These are phyloP conservation scores for Malurus leucopterus DNA, from an alignment of 2,797 vertebrate genomes.

Conservation along the genomic window DNA sequence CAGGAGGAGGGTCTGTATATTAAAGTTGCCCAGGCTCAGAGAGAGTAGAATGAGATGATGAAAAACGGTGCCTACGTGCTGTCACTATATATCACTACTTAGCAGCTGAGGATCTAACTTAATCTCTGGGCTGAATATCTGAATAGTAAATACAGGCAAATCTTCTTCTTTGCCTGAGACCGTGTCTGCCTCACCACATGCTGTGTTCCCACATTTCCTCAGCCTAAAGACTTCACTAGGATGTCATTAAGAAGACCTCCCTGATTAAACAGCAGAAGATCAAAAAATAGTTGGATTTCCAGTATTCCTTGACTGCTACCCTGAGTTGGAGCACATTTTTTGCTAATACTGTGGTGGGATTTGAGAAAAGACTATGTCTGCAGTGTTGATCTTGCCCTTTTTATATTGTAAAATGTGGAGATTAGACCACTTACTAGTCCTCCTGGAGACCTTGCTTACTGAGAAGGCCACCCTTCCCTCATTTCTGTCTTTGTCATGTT, in stretches of 20 bases:
- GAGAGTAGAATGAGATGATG: not conserved
- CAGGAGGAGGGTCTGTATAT: not conserved
- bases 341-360: not conserved
- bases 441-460: not conserved
- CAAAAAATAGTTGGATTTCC: not conserved
- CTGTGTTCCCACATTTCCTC: not conserved
- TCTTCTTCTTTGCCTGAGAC: not conserved
- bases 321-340: not conserved
- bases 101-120: not conserved
- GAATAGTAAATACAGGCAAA: slow-evolving; percentile 1
- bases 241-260: not conserved
- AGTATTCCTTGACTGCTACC: not conserved
- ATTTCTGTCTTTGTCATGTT: not conserved
- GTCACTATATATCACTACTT: not conserved
- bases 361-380: not conserved
- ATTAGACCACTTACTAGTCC: too few species aligned
- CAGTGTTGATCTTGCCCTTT: not conserved
- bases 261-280: not conserved
- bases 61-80: not conserved
- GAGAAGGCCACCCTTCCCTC: not conserved
- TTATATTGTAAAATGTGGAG: not conserved
- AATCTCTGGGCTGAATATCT: not conserved
- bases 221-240: not conserved
- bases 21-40: not conserved
- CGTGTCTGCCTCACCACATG: not conserved